Evolutionary conservation across 1,140 invertebrate genomes (phyloP).

Genomic region (Pseudomyrmex flavicornis): DNA sequence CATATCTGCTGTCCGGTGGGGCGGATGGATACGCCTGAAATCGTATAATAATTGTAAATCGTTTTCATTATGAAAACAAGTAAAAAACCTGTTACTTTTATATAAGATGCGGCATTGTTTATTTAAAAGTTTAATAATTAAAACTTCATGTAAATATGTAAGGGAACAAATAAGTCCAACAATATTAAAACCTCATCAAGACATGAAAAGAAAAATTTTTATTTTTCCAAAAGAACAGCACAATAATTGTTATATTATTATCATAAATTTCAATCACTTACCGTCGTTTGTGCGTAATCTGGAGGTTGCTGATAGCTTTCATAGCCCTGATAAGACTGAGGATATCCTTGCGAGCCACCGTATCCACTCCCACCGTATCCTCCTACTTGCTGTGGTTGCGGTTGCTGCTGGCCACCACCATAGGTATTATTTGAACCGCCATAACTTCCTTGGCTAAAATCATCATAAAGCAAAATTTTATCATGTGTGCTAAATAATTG

Average conservation of each 20-base stretch:
- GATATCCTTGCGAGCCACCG: slow-evolving; percentile 81
- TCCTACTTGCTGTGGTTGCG: slow-evolving; percentile 75
- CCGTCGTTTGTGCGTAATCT: slow-evolving; percentile 82
- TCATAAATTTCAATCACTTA: slow-evolving; percentile 64
- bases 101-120: too few species aligned
- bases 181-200: too few species aligned
- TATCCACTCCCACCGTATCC: slow-evolving; percentile 79
- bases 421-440: slow-evolving; percentile 79
- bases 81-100: background rate
- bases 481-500: background rate
- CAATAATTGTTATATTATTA: background rate
- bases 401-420: slow-evolving; percentile 76
- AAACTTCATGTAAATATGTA: too few species aligned
- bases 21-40: slow-evolving; percentile 81
- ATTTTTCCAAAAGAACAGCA: too few species aligned
- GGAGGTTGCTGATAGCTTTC: slow-evolving; percentile 83
- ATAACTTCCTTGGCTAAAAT: slow-evolving; percentile 79
- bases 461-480: background rate
- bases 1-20: slow-evolving; percentile 80
- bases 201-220: too few species aligned
- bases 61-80: background rate
- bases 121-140: too few species aligned
- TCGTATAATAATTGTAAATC: background rate
- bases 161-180: too few species aligned
- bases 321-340: slow-evolving; percentile 83